These are phyloP conservation scores for Perizoma flavofasciatum DNA, from an alignment of 2,888 invertebrate species.

Conservation along the genomic window DNA sequence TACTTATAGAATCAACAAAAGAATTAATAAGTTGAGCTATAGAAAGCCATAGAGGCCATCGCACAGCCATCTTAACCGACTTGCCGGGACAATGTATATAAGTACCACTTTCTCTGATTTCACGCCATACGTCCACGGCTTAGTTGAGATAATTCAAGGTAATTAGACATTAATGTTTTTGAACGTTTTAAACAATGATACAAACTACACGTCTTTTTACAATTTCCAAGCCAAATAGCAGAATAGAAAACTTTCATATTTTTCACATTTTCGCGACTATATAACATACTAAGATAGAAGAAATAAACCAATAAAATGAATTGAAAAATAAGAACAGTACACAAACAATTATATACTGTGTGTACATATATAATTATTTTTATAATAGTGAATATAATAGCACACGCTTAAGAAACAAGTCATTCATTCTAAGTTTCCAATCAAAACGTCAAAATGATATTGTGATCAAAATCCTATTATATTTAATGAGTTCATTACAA, in stretches of 20 bases:
- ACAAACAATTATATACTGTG: too few relatives aligned
- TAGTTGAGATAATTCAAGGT: constrained; percentile 26
- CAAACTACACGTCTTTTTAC: too few relatives aligned
- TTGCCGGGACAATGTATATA: constrained; percentile 32
- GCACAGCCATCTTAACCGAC: constrained; percentile 11
- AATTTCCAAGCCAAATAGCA: too few relatives aligned
- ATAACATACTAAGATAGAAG: too few relatives aligned
- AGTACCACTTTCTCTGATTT: constrained; percentile 38
- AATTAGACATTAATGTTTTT: constrained; percentile 16
- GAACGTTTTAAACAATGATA: neutral
- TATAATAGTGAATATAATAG: too few relatives aligned
- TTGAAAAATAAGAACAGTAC: too few relatives aligned
- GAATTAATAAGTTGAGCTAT: constrained; percentile 3
- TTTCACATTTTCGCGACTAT: too few relatives aligned
- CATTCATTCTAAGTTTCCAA: too few relatives aligned
- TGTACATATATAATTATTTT: too few relatives aligned
- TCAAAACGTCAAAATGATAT: neutral
- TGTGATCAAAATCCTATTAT: neutral
- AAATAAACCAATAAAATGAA: too few relatives aligned
- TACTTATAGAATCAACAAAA: neutral
- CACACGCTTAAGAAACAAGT: too few relatives aligned
- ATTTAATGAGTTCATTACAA: neutral
- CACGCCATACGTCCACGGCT: constrained; percentile 22
- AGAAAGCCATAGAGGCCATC: constrained; percentile 32
- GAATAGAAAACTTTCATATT: too few relatives aligned